A percentile compares a stretch with the other conserved stretches of the same genome.
Evolutionary conservation across 2,888 invertebrate genomes (phyloP).

Genomic region (Stenodema calcarata): DNA sequence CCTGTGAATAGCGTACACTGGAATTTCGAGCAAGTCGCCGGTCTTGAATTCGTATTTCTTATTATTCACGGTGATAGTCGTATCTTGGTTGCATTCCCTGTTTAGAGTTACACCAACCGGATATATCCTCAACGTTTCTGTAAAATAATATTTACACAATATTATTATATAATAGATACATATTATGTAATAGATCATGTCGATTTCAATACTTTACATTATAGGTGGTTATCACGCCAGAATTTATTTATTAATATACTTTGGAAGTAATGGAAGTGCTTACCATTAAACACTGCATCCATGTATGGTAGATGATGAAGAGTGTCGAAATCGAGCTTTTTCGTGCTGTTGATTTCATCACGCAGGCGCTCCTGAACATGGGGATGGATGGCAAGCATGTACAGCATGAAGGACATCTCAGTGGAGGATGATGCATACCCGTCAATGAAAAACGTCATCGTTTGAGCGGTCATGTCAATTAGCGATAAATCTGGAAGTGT

Average conservation of each 20-base stretch:
- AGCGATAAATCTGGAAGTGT: not conserved
- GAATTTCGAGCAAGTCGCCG: constrained; percentile 41
- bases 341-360: constrained; percentile 10
- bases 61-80: constrained; percentile 12
- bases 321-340: constrained; percentile 26
- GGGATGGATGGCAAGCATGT: constrained; percentile 38
- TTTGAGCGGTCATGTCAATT: constrained; percentile 12
- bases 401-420: constrained; percentile 43
- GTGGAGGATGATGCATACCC: constrained; percentile 36
- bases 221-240: too few relatives aligned
- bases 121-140: constrained; percentile 50
- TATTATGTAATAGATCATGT: too few relatives aligned
- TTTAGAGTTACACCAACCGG: constrained; percentile 29
- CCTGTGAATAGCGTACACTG: constrained; percentile 37
- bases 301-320: constrained; percentile 25
- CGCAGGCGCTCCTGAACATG: constrained; percentile 26
- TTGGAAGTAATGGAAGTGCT: not conserved
- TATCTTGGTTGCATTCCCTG: constrained; percentile 39
- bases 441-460: constrained; percentile 45
- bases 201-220: too few relatives aligned
- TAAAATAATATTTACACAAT: not conserved
- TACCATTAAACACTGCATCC: constrained; percentile 28
- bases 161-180: too few relatives aligned
- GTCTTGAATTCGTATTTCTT: constrained; percentile 24
- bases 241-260: too few relatives aligned